Conservation (phyloP, 2,888 invertebrate genomes). For the Mylabris sibirica region DNA sequence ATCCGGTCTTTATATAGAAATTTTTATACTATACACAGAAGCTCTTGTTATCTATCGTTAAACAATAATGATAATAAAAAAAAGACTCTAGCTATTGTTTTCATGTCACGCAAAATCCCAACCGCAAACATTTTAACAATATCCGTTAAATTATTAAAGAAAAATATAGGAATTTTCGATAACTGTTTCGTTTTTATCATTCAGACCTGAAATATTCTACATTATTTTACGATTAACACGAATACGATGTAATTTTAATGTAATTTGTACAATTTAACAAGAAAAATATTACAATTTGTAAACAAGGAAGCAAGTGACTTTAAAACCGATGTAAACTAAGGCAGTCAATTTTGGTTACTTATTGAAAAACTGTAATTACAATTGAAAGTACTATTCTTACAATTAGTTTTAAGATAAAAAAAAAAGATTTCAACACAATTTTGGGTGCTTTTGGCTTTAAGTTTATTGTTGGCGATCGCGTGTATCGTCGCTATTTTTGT, state of each 20-base stretch:
- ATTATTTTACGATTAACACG: constrained; percentile 21
- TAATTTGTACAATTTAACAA: neutral
- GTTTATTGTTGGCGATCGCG: constrained; percentile 7
- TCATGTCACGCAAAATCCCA: constrained; percentile 20
- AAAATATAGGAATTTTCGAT: constrained; percentile 22
- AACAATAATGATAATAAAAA: constrained; percentile 25
- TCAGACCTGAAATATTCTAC: neutral
- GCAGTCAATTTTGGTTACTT: neutral
- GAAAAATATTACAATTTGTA: neutral
- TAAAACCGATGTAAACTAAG: neutral
- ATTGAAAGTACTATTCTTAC: too few relatives aligned
- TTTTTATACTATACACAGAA: neutral
- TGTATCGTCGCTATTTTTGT: neutral
- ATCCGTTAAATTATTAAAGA: constrained; percentile 27
- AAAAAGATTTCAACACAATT: neutral
- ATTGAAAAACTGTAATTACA: neutral
- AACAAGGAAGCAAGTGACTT: constrained; percentile 1
- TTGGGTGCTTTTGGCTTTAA: neutral
- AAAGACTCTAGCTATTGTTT: constrained; percentile 20
- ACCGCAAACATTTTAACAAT: constrained; percentile 29
- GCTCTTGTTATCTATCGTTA: constrained; percentile 18
- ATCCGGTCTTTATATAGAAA: constrained; percentile 38
- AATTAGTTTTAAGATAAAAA: neutral
- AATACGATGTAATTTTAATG: constrained; percentile 10
- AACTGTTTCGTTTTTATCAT: constrained; percentile 11